Evolutionary conservation across 2,888 invertebrate species (phyloP), one percentile per base, ranked within the genome.

Genomic region (Sepiola atlantica): DNA sequence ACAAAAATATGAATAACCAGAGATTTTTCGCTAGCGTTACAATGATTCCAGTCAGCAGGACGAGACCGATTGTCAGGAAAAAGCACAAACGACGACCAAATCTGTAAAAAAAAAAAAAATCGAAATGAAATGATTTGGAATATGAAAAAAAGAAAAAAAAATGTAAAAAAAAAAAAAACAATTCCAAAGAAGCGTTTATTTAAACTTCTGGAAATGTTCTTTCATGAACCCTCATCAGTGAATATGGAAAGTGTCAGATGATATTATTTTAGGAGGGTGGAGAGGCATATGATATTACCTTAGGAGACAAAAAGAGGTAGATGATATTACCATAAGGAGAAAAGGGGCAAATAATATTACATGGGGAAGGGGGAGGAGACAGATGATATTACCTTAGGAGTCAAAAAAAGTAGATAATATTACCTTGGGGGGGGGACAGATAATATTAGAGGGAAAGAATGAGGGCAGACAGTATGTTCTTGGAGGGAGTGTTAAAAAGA

Each of bases 1-100:
- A 96, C 94, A 96, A 95, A 20, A 95, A 95, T 54, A 95, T 94
- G 94, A 96, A 96, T 45, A 96, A 94, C n/a, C 90, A 93, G 93
- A 96, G 95, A 92, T 94, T 95, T 35, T 95, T 95, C 3, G 96
- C 94, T 8, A 95, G 94, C 6, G 95, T 94, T 0, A 95, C 95
- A 28, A 95, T 95, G 55, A 94, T 94, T 21, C 96, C 96, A 0
- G 95, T 92, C 93, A 96, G 94, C 57, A 95, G 94, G 91, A 95
- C 92, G 55, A 96, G 90, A 35, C 93, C 94, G 35, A 95, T 91
- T 32, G 95, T 95, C 24, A 95, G 94, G 77, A 96, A 95, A 55
- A 96, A 95, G 94, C 96, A 95, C 8, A 96, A 96, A 18, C 95
- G 95, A n/a, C 96, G 94, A 1, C 96, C 96, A 94, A 95, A 96